phyloP scores from a whole-genome alignment of 1,140 invertebrate species.

The Scaptodrosophila lebanonensis region DNA sequence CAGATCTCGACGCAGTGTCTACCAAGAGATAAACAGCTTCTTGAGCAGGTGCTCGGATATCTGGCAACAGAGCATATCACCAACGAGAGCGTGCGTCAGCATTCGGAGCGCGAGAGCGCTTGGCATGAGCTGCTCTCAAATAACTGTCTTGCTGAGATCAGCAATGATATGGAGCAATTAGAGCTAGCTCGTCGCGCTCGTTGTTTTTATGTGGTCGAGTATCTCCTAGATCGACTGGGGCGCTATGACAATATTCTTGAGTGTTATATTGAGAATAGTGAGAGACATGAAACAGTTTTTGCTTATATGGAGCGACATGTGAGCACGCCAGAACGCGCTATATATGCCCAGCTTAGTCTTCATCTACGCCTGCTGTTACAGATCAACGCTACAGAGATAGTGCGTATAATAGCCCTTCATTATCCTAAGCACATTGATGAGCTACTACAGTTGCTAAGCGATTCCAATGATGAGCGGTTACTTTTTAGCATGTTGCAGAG shows the following conservation, averaged over 20 bases:
- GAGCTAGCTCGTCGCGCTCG: conserved; percentile 73
- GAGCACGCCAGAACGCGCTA: conserved; percentile 77
- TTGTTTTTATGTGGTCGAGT: conserved; percentile 78
- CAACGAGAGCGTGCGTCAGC: conserved; percentile 76
- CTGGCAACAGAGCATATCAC: conserved; percentile 75
- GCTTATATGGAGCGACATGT: conserved; percentile 86
- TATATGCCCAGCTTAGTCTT: conserved; percentile 77
- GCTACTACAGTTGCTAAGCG: conserved; percentile 74
- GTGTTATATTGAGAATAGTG: conserved; percentile 78
- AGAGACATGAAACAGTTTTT: conserved; percentile 84
- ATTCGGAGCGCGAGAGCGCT: conserved; percentile 88
- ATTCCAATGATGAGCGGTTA: conserved; percentile 77
- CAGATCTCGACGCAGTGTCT: conserved; percentile 78
- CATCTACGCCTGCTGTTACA: conserved; percentile 74
- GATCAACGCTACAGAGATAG: conserved; percentile 78
- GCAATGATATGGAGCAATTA: conserved; percentile 71
- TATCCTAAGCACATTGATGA: conserved; percentile 69
- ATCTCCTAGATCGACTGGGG: conserved; percentile 76
- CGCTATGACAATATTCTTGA: conserved; percentile 77
- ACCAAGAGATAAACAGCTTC: conserved; percentile 71
- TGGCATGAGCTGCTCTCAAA: conserved; percentile 86
- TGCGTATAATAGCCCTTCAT: conserved; percentile 79
- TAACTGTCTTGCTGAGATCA: conserved; percentile 82
- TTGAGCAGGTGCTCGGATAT: conserved; percentile 77
- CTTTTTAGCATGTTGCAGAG: conserved; percentile 82